Evolutionary conservation across 2,113 vertebrate species (phyloP).

Genomic region (Microtus pennsylvanicus): DNA sequence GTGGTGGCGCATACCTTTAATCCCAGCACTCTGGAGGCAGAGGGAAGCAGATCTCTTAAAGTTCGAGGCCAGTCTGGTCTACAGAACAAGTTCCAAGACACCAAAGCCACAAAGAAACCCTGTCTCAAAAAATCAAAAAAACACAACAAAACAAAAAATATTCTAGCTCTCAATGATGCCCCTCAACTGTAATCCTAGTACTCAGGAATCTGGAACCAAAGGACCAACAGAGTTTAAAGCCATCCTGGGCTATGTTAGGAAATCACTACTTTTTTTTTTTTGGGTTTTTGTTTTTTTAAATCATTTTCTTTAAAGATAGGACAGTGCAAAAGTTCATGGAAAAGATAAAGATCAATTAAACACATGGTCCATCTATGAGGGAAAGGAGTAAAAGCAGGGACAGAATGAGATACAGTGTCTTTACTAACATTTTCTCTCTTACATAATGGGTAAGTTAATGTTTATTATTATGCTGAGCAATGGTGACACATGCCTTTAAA

Average conservation of each 20-base stretch:
- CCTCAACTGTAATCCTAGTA: not conserved
- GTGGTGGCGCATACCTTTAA: too few relatives aligned
- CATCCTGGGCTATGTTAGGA: not conserved
- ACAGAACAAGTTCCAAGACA: too few relatives aligned
- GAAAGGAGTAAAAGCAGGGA: not conserved
- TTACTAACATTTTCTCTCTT: constrained; percentile 18
- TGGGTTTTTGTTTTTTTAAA: not conserved
- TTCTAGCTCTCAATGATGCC: not conserved
- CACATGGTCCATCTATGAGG: not conserved
- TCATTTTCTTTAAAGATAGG: not conserved
- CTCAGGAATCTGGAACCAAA: not conserved
- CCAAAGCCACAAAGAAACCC: too few relatives aligned
- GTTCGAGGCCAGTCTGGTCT: too few relatives aligned
- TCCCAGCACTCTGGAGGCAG: too few relatives aligned
- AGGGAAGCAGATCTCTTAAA: too few relatives aligned
- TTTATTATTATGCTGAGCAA: not conserved
- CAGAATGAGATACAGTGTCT: not conserved
- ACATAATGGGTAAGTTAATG: not conserved
- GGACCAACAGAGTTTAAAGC: not conserved
- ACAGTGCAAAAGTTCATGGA: not conserved
- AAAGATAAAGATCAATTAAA: constrained; percentile 37
- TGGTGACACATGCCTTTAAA: too few relatives aligned
- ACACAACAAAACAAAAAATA: too few relatives aligned
- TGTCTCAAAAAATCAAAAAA: too few relatives aligned
- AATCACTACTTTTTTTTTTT: not conserved